These are phyloP conservation scores for Scaptomyza polygonia DNA, from an alignment of 2,888 invertebrate genomes.

Conservation along the genomic window DNA sequence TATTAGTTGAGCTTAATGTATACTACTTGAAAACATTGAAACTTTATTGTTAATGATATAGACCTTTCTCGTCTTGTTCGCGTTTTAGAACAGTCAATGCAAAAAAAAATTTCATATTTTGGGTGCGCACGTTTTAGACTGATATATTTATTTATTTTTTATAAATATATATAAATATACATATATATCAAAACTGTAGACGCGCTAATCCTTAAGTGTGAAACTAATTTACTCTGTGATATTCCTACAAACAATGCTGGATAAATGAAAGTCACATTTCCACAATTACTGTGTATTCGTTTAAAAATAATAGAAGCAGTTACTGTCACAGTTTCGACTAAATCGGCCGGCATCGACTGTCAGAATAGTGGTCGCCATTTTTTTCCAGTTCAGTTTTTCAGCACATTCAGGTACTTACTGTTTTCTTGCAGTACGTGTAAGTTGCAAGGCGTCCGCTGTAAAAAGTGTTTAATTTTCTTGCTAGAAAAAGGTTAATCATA, in stretches of 20 bases:
- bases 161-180: no score
- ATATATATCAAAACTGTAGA: no score
- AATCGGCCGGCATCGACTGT: constrained; percentile 38
- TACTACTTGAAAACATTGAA: no score
- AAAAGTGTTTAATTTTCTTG: constrained; percentile 22
- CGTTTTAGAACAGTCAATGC: no score
- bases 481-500: constrained; percentile 9
- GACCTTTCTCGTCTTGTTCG: no score
- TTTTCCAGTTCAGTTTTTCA: constrained; percentile 43
- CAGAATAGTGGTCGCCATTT: constrained; percentile 49
- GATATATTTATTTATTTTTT: no score
- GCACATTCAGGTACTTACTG: constrained; percentile 45
- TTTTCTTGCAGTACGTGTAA: constrained; percentile 57
- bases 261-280: not conserved
- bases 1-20: no score
- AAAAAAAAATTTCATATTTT: no score
- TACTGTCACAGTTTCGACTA: constrained; percentile 19
- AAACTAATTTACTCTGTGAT: no score
- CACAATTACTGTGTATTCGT: not conserved
- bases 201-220: not conserved
- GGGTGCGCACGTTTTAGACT: no score
- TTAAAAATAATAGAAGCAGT: constrained; percentile 1
- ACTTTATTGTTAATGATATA: no score
- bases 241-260: not conserved
- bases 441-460: constrained; percentile 40